Conservation (phyloP, 2,113 vertebrate genomes). For the Camelus dromedarius region DNA sequence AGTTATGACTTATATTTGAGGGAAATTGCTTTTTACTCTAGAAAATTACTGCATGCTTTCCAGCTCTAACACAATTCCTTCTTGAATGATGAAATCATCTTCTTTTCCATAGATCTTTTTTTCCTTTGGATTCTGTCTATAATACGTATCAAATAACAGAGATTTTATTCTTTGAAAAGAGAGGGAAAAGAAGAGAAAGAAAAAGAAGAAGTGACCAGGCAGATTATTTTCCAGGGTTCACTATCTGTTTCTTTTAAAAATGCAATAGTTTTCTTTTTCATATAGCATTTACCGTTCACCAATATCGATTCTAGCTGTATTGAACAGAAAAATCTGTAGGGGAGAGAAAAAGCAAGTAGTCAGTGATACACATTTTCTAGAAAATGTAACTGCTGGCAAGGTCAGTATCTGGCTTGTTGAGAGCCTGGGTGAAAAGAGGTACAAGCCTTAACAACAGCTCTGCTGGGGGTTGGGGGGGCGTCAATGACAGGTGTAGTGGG, state of each 20-base stretch:
- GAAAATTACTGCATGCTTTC: conserved; percentile 62
- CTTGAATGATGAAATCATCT: conserved; percentile 54
- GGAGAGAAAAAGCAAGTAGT: neutral
- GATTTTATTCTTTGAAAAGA: neutral
- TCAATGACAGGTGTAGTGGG: neutral
- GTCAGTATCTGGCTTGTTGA: neutral
- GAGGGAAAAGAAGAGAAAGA: neutral
- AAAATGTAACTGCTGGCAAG: neutral
- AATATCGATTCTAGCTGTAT: neutral
- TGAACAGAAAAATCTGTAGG: neutral
- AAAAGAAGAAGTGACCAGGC: neutral
- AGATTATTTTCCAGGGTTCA: conserved; percentile 43
- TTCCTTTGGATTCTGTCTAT: conserved; percentile 33
- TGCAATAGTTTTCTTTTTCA: neutral
- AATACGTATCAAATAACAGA: conserved; percentile 31
- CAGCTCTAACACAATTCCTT: conserved; percentile 54
- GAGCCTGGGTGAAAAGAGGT: neutral
- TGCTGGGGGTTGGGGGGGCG: accelerated
- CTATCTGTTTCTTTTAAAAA: conserved; percentile 29
- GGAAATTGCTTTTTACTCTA: conserved; percentile 71
- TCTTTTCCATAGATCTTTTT: conserved; percentile 41
- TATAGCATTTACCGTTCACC: conserved; percentile 41
- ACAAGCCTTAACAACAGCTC: neutral
- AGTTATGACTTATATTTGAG: conserved; percentile 28
- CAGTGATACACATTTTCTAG: neutral